phyloP scores from a whole-genome alignment of 2,797 vertebrate species.

The Lepidocolaptes lacrymiger region DNA sequence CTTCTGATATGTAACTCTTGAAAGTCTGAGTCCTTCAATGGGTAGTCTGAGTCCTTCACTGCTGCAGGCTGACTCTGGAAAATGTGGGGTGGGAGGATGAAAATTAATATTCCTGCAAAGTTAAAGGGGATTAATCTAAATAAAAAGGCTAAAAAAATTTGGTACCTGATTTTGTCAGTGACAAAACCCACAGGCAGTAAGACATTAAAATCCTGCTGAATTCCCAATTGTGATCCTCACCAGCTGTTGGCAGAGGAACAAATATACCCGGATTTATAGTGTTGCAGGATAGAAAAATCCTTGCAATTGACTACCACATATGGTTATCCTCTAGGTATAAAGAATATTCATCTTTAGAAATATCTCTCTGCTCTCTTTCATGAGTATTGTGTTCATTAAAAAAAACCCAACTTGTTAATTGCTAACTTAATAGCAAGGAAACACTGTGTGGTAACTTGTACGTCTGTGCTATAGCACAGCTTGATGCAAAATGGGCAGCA shows the following conservation, averaged over 20 bases:
- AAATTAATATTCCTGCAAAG: not conserved
- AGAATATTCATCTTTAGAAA: not conserved
- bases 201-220: not conserved
- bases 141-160: not conserved
- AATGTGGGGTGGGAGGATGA: not conserved
- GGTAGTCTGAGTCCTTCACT: too few species aligned
- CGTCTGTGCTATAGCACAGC: rapidly evolving
- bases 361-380: not conserved
- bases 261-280: not conserved
- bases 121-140: not conserved
- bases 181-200: not conserved
- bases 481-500: not conserved
- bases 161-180: rapidly evolving
- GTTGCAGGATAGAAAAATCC: not conserved
- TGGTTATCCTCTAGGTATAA: not conserved
- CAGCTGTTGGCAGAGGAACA: not conserved
- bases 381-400: not conserved
- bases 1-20: not conserved
- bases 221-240: not conserved
- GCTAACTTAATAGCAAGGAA: not conserved
- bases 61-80: not conserved
- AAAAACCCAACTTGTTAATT: not conserved
- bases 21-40: not conserved
- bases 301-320: not conserved
- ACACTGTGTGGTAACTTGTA: rapidly evolving